phyloP scores from a whole-genome alignment of 2,888 invertebrate genomes.

The Gerosis bhagava region DNA sequence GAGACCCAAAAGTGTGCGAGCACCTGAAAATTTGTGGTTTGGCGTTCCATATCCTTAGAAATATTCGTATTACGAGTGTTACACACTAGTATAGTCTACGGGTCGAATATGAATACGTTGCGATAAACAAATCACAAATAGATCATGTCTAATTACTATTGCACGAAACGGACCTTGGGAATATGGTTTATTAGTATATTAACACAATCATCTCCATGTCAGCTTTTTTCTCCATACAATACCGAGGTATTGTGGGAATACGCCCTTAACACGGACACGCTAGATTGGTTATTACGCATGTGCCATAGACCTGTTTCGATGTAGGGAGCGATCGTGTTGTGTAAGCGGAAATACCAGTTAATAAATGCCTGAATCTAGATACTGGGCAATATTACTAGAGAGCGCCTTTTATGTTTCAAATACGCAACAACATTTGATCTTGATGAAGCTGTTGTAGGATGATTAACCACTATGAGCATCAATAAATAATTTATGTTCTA shows the following conservation, averaged over 20 bases:
- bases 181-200: constrained; percentile 8
- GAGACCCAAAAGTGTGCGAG: too few relatives aligned
- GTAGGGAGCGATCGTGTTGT: constrained; percentile 11
- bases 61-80: too few relatives aligned
- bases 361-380: constrained; percentile 19
- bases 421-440: constrained; percentile 10
- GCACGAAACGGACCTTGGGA: background rate
- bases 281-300: constrained; percentile 56
- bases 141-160: too few relatives aligned
- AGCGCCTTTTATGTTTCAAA: constrained; percentile 4
- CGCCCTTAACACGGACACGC: constrained; percentile 45
- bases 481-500: too few relatives aligned
- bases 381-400: constrained; percentile 6
- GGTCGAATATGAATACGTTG: background rate
- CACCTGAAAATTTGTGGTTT: too few relatives aligned
- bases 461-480: background rate
- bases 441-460: constrained; percentile 7
- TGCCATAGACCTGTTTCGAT: constrained; percentile 41
- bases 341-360: constrained; percentile 22
- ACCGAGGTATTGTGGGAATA: constrained; percentile 16
- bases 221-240: constrained; percentile 7
- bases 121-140: background rate
- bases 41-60: too few relatives aligned
- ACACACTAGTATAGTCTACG: too few relatives aligned
- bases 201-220: background rate